Base-by-base conservation (phyloP, 2,797 vertebrate species). In the Poecilia gillii region DNA sequence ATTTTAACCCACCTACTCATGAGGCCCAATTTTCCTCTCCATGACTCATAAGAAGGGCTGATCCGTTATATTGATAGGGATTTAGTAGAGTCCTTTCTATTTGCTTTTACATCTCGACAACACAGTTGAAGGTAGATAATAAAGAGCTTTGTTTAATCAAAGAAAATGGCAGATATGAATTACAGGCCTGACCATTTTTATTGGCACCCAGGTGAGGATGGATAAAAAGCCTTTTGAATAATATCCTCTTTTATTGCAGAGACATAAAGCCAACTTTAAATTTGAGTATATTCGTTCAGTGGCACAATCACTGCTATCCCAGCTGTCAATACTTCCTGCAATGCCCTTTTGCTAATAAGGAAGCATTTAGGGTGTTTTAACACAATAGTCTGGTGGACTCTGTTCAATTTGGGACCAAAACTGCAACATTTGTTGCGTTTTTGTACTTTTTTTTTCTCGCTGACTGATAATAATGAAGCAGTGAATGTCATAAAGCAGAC, bases 21-120 rank as follows among this genome's bases (percentile, higher is more conserved):
- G 74, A 70, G 74, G 55, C 49, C 25, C 31, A 18, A 59, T 68
- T 77, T 64, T 39, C 53, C 79, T 79, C 36, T 76, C 55, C 74
- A 0, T 77, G 72, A 77, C 78, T 87, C 79, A 79, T 18, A 74
- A 70, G 33, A 71, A 55, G 51, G 64, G 71, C 46, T 76, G 77
- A 83, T 0, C 1, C 72, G 73, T 28, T 11, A 57, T 28, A 55
- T 55, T 18, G 14, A 18, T 71, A 13, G 71, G 45, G 66, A 57
- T 39, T 46, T 25, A 25, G 25, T 41, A n/a, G 12, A 39, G 11
- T 12, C 73, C 36, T 55, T 57, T 39, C 18, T 66, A 25, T 74
- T 71, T 76, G 28, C 57, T 25, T 2, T 49, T 47, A 73, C 16
- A 8, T 57, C 43, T 55, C 49, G 53, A 62, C 16, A 39, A 49